phyloP scores from a whole-genome alignment of 2,797 vertebrate genomes.

The Sarcoramphus papa region DNA sequence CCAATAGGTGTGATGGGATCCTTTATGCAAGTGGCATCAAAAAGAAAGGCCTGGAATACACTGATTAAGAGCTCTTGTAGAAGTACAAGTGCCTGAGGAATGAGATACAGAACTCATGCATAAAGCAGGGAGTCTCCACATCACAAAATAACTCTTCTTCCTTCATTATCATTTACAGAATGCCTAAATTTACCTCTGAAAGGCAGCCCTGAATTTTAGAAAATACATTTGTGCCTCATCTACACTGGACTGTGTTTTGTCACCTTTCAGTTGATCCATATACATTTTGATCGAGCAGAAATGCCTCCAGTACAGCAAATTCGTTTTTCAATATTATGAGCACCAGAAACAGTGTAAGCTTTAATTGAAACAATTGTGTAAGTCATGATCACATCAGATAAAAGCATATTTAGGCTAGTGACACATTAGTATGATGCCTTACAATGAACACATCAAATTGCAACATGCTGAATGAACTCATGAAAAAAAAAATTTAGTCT shows the following conservation, averaged over 20 bases:
- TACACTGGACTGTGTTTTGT: not conserved
- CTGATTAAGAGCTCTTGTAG: not conserved
- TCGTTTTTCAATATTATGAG: not conserved
- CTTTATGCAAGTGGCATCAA: not conserved
- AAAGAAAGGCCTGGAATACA: not conserved
- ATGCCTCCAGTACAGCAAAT: not conserved
- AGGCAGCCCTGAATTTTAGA: not conserved
- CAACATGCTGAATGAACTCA: not conserved
- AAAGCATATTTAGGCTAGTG: not conserved
- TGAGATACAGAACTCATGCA: not conserved
- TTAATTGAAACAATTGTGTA: not conserved
- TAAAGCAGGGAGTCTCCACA: not conserved
- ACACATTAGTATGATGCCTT: not conserved
- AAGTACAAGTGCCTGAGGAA: not conserved
- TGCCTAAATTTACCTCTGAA: not conserved
- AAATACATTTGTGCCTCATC: not conserved
- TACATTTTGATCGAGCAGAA: not conserved
- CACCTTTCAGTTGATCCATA: not conserved
- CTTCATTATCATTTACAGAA: not conserved
- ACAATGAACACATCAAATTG: conserved; percentile 9
- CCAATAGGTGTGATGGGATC: not conserved
- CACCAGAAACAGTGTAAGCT: not conserved
- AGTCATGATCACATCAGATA: not conserved
- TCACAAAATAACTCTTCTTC: not conserved
- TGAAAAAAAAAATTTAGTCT: not conserved